Evolutionary conservation across 2,113 vertebrate species (phyloP), one percentile per base, ranked within the genome.

Genomic region (Centropus bengalensis): DNA sequence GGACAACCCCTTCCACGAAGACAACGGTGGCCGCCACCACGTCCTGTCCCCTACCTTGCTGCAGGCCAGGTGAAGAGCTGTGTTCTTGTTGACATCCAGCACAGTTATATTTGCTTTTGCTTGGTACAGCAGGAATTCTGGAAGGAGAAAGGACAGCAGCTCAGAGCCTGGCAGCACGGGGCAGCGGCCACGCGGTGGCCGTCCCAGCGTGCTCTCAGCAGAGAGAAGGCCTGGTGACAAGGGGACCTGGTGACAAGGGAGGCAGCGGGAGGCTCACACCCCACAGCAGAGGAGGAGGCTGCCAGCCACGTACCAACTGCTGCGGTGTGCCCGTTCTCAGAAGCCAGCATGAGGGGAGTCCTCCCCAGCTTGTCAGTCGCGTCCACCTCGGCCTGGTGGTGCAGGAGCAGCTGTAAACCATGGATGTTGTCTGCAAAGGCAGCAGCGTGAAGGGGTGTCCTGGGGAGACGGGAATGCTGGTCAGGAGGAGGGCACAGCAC

Each of bases 51-150:
- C 42, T 86, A 99, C 99, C 99, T 99, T 99, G 98, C 98, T 99
- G 98, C 99, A 99, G 97, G 99, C 99, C 97, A 99, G 97, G 97
- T 99, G 99, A 97, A 99, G 99, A 97, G 99, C 99, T 60, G 99
- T 99, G 98, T 99, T 99, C 98, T 99, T 99, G 97, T 98, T 99
- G 97, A 98, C 97, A 91, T 99, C 99, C 98, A 99, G 98, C 97
- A 99, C 98, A 91, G 98, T 98, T 91, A 99, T 98, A 93, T 99
- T 99, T 47, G 99, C 98, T 97, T 99, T 99, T 19, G 98, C 98
- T 88, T 98, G 98, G 95, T 98, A 99, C 94, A 99, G 98, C 98
- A 99, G 98, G 96, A 99, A 98, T 95, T 99, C 99, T 99, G 96
- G 9, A 87, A 81, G 0, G 54, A 44, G 33, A 30, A 82, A 38